Evolutionary conservation across 2,888 invertebrate genomes (phyloP).

Genomic region (Rhodophaea formosa): DNA sequence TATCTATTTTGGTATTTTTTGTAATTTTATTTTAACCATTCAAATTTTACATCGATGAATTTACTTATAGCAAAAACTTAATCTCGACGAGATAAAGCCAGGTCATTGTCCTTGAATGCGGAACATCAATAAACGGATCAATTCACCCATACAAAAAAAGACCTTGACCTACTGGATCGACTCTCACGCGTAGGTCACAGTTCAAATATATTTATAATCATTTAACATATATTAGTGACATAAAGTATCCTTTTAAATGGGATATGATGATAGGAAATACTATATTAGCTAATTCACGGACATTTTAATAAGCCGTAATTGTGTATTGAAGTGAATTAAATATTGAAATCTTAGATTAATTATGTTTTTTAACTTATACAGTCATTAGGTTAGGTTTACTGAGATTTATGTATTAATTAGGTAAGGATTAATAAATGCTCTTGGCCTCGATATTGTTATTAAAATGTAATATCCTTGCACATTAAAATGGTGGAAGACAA

Average conservation of each 20-base stretch:
- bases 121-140: slow-evolving; percentile 41
- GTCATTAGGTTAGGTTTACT: background rate
- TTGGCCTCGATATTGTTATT: background rate
- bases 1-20: no score
- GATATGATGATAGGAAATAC: background rate
- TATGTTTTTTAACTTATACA: no score
- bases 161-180: slow-evolving; percentile 56
- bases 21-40: no score
- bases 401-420: background rate
- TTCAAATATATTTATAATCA: slow-evolving; percentile 61
- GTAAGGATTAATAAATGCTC: background rate
- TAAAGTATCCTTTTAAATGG: background rate
- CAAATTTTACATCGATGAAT: no score
- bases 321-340: background rate
- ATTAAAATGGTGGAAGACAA: background rate
- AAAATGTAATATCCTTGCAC: background rate
- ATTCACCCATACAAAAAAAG: slow-evolving; percentile 35
- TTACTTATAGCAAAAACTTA: no score
- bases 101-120: slow-evolving; percentile 36
- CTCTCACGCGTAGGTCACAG: slow-evolving; percentile 46
- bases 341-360: no score
- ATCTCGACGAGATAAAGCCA: no score
- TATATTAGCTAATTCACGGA: background rate
- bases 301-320: background rate
- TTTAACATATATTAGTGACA: slow-evolving; percentile 37